Conservation (phyloP, 2,797 vertebrate genomes). For the Xiphorhynchus erythropygius region DNA sequence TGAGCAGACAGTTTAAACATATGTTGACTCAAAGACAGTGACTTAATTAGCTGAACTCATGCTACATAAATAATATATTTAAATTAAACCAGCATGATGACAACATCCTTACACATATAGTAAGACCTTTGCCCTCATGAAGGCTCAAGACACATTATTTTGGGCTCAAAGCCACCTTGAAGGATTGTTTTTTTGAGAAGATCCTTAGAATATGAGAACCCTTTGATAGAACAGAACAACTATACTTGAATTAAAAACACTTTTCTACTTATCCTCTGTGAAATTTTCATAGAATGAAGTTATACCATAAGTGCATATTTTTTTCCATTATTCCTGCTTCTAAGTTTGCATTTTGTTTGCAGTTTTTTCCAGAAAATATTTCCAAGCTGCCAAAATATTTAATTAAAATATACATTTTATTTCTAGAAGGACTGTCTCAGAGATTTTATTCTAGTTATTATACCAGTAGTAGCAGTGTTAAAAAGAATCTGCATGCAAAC, state of each 20-base stretch:
- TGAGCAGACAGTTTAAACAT: not conserved
- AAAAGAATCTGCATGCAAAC: not conserved
- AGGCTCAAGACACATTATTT: not conserved
- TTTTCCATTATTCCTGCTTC: not conserved
- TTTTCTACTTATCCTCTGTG: not conserved
- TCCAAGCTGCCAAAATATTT: not conserved
- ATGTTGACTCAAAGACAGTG: not conserved
- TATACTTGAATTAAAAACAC: not conserved
- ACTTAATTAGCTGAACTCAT: not conserved
- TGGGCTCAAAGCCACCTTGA: not conserved
- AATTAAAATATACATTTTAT: not conserved
- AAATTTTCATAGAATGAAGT: not conserved
- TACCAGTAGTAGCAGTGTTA: not conserved
- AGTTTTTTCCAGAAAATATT: not conserved
- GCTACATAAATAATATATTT: not conserved
- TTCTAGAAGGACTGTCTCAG: not conserved
- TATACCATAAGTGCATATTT: not conserved
- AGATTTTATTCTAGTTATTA: not conserved
- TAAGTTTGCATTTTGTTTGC: not conserved
- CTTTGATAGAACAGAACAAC: not conserved
- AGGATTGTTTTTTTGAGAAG: accelerated
- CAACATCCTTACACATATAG: not conserved
- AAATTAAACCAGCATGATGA: not conserved
- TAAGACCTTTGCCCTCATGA: not conserved
- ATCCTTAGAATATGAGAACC: not conserved